These are phyloP conservation scores for Beris morrisii DNA, from an alignment of 2,888 invertebrate species.

Conservation along the genomic window DNA sequence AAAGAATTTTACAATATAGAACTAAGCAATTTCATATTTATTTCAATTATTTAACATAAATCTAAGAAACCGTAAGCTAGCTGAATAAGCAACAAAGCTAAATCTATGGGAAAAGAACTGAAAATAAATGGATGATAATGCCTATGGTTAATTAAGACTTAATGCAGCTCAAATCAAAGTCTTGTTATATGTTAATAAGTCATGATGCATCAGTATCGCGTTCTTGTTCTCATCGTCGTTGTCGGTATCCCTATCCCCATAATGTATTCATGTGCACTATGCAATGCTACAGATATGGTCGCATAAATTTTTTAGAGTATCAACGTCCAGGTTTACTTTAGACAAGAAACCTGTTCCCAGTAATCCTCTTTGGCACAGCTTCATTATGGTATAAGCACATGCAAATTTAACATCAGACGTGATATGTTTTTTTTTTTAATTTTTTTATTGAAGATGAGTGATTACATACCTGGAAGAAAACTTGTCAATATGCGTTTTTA, in stretches of 20 bases:
- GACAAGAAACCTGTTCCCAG: slow-evolving; percentile 19
- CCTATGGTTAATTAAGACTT: slow-evolving; percentile 19
- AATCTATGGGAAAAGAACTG: too few relatives aligned
- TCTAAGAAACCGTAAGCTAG: too few relatives aligned
- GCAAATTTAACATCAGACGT: slow-evolving; percentile 15
- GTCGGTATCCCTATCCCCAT: slow-evolving; percentile 4
- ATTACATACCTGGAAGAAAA: too few relatives aligned
- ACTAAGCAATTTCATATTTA: too few relatives aligned
- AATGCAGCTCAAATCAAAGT: slow-evolving; percentile 20
- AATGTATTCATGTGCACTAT: slow-evolving; percentile 19
- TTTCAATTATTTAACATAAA: too few relatives aligned
- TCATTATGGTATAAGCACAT: slow-evolving; percentile 21
- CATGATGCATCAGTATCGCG: slow-evolving; percentile 14
- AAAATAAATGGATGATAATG: too few relatives aligned
- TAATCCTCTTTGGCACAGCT: slow-evolving; percentile 21
- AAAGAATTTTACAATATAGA: too few relatives aligned
- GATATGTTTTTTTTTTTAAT: slow-evolving; percentile 7
- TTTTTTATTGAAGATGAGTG: too few relatives aligned
- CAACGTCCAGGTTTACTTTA: slow-evolving; percentile 16
- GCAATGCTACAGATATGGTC: slow-evolving; percentile 13
- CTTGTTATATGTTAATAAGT: slow-evolving; percentile 24
- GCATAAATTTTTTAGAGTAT: slow-evolving; percentile 14
- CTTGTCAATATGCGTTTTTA: too few relatives aligned
- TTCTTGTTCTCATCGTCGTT: background rate
- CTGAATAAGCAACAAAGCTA: too few relatives aligned